Percentiles rank a stretch among this genome's conserved stretches.
These are phyloP conservation scores for Triplophysa tibetana DNA, from an alignment of 2,113 vertebrate genomes.

Conservation along the genomic window DNA sequence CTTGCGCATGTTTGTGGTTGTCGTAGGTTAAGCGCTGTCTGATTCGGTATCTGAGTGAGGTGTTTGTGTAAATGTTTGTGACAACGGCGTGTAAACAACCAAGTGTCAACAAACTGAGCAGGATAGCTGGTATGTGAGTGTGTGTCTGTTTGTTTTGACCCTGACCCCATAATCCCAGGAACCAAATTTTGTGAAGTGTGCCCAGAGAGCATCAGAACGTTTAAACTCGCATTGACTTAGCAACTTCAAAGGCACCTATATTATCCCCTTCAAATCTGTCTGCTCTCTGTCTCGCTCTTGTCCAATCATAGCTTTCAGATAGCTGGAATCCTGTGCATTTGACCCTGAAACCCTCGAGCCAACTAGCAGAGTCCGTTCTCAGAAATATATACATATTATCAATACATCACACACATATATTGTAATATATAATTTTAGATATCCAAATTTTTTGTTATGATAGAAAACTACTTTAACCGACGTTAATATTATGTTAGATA, in stretches of 20 bases:
- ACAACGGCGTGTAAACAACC: not conserved
- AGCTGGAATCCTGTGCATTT: conserved; percentile 52
- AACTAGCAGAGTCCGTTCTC: conserved; percentile 23
- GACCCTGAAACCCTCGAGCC: conserved; percentile 23
- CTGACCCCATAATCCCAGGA: conserved; percentile 47
- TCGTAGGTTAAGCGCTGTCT: not conserved
- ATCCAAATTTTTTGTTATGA: too few species aligned
- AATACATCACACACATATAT: conserved; percentile 21
- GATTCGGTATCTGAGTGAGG: not conserved
- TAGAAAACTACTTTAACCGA: too few species aligned
- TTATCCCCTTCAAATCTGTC: conserved; percentile 60
- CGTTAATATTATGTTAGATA: conserved; percentile 36
- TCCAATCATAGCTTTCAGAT: conserved; percentile 43
- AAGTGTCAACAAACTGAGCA: not conserved
- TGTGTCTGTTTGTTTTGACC: conserved; percentile 27
- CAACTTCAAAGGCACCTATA: conserved; percentile 58
- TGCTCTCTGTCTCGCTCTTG: conserved; percentile 36
- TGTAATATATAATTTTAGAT: conserved; percentile 7
- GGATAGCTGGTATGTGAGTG: not conserved
- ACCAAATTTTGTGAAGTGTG: conserved; percentile 6
- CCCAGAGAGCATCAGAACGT: conserved; percentile 65
- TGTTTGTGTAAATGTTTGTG: conserved; percentile 12
- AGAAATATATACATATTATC: conserved; percentile 10
- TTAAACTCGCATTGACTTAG: conserved; percentile 68
- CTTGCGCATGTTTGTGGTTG: conserved; percentile 33